These are phyloP conservation scores for Xylota segnis DNA, from an alignment of 2,888 invertebrate genomes.

Conservation along the genomic window DNA sequence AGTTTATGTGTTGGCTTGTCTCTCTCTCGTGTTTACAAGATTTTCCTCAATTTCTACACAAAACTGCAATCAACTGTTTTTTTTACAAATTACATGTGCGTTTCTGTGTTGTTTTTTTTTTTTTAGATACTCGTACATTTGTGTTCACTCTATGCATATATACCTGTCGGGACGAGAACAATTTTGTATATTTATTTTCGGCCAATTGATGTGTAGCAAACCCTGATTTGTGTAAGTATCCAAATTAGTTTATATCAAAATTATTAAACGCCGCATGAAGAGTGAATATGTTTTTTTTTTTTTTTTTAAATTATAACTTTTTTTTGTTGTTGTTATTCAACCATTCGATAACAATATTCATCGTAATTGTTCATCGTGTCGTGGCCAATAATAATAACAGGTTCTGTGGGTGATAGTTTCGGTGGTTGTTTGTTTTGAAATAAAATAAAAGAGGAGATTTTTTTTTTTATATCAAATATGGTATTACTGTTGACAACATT, in stretches of 20 bases:
- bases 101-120: conserved; percentile 33
- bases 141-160: conserved; percentile 17
- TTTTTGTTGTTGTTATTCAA: conserved; percentile 54
- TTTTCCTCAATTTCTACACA: conserved; percentile 25
- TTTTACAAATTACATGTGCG: conserved; percentile 50
- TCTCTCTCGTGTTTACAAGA: conserved; percentile 7
- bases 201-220: conserved; percentile 16
- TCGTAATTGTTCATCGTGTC: conserved; percentile 65
- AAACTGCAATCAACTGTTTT: conserved; percentile 39
- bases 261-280: not conserved
- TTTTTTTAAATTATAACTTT: not conserved
- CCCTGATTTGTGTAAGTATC: conserved; percentile 33
- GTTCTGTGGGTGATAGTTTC: conserved; percentile 38
- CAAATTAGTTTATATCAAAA: conserved; percentile 7
- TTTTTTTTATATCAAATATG: conserved; percentile 13
- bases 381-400: conserved; percentile 69
- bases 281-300: not conserved
- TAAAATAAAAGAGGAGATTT: conserved; percentile 54
- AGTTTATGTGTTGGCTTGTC: conserved; percentile 7
- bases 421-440: conserved; percentile 40
- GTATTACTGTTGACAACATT: conserved; percentile 66
- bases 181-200: conserved; percentile 22
- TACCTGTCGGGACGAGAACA: conserved; percentile 46
- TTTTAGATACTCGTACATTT: conserved; percentile 21
- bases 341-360: conserved; percentile 69